These are phyloP conservation scores for Palythoa grandiflora DNA, from an alignment of 92 coral and sea anemone genomes.

Conservation along the genomic window DNA sequence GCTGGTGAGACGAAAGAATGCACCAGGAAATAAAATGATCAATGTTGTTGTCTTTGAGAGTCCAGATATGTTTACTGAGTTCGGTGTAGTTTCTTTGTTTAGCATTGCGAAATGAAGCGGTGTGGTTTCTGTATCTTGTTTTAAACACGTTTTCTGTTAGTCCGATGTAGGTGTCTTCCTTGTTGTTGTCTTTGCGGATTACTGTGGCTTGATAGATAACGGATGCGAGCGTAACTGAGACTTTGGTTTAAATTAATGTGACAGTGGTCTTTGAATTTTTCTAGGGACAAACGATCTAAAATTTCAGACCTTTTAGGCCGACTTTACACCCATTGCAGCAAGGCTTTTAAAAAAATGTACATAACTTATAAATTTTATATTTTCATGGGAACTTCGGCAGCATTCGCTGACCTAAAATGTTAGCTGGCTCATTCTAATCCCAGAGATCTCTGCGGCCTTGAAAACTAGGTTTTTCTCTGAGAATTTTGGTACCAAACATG, in stretches of 20 bases:
- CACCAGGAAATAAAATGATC: no score
- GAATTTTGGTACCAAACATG: slow-evolving; percentile 63
- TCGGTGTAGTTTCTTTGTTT: no score
- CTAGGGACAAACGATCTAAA: slow-evolving; percentile 24
- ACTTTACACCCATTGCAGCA: neutral
- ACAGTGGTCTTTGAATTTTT: slow-evolving; percentile 22
- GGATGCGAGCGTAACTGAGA: slow-evolving; percentile 21
- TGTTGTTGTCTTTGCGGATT: no score
- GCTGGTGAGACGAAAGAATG: no score
- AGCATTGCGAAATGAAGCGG: no score
- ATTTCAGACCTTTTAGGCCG: slow-evolving; percentile 27
- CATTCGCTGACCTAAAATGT: slow-evolving; percentile 39
- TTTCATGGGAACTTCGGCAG: slow-evolving; percentile 36
- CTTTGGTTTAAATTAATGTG: slow-evolving; percentile 11
- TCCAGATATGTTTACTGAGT: no score
- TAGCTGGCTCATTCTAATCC: slow-evolving; percentile 43
- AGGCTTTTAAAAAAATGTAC: no score
- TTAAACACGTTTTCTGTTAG: no score
- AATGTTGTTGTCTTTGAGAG: no score
- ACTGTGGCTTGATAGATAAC: neutral
- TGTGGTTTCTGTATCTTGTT: no score
- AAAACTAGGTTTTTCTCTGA: slow-evolving; percentile 44
- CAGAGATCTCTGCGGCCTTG: slow-evolving; percentile 50
- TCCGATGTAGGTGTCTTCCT: no score
- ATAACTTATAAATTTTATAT: neutral